A percentile compares a stretch with the other conserved stretches of the same genome.
phyloP scores from a whole-genome alignment of 2,113 vertebrate genomes.

The Orthochromis malagaraziensis region DNA sequence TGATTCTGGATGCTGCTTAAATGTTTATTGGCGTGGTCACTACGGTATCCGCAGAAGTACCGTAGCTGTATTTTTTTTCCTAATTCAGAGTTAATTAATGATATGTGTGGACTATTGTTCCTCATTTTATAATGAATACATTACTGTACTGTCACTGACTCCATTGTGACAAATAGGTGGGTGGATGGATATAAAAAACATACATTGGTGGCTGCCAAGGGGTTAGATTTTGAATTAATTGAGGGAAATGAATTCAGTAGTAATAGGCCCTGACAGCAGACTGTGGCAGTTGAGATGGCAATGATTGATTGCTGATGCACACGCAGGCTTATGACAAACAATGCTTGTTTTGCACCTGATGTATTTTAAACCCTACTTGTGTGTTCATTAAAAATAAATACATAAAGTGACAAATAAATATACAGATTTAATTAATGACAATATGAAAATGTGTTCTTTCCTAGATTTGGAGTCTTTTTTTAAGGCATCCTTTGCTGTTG shows the following conservation, averaged over 20 bases:
- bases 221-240: slow-evolving; percentile 78
- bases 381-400: slow-evolving; percentile 57
- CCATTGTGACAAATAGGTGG: slow-evolving; percentile 78
- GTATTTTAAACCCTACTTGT: slow-evolving; percentile 47
- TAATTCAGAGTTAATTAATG: slow-evolving; percentile 71
- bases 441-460: background rate
- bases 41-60: background rate
- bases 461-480: background rate
- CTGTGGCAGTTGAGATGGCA: slow-evolving; percentile 68
- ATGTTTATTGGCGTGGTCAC: background rate
- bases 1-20: background rate
- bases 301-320: slow-evolving; percentile 74
- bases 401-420: slow-evolving; percentile 17
- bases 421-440: background rate
- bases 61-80: slow-evolving; percentile 13
- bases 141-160: slow-evolving; percentile 73
- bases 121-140: slow-evolving; percentile 75
- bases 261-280: slow-evolving; percentile 75
- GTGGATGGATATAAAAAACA: slow-evolving; percentile 69
- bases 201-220: slow-evolving; percentile 65
- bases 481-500: background rate
- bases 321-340: slow-evolving; percentile 64
- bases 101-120: slow-evolving; percentile 70
- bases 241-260: slow-evolving; percentile 76
- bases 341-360: slow-evolving; percentile 50